Base-by-base conservation (phyloP, 1,140 invertebrate genomes). In the Apocrypta bakeri region DNA sequence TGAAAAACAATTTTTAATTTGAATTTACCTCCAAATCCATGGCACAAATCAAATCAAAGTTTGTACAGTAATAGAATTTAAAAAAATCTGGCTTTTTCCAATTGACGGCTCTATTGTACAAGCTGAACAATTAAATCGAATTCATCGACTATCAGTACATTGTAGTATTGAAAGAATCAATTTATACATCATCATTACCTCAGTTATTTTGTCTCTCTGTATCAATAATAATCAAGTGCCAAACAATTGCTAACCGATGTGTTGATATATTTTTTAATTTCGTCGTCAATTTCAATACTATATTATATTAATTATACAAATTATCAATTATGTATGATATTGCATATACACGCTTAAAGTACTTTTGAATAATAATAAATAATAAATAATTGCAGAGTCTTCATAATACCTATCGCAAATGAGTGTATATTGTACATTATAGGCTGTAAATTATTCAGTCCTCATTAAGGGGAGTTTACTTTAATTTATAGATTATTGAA, bases 231-330 rank as follows among this genome's bases (percentile, higher is more conserved):
- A 56, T 56, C 48, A 56, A 17, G 17, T 4, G 3, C 48, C 2
- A 17, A 56, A n/a, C 48, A 56, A 17, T 56, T n/a, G 17, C 48
- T 21, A n/a, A 17, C 17, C 48, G 21, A 6, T 17, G 48, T 6
- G 48, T 56, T 21, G 6, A 56, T 3, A n/a, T n/a, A 0, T 21
- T 56, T 56, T 56, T 6, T 21, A 56, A 56, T 56, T 56, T 56
- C 6, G 17, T 17, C 48, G 48, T 56, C 42, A 40, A 75, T 29
- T 75, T 56, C 24, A 75, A 61, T 21, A 31, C 27, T 8, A 14
- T 29, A 61, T 27, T 61, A 48, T 31, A 75, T 75, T 61, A 75
- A 73, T 73, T 24, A 73, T 48, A n/a, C n/a, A 69, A 6, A 21
- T 14, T 31, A 17, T 69, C n/a, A 29, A 21, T 33, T 69, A 33